Evolutionary conservation across 2,113 vertebrate genomes (phyloP).

Genomic region (Peromyscus maniculatus): DNA sequence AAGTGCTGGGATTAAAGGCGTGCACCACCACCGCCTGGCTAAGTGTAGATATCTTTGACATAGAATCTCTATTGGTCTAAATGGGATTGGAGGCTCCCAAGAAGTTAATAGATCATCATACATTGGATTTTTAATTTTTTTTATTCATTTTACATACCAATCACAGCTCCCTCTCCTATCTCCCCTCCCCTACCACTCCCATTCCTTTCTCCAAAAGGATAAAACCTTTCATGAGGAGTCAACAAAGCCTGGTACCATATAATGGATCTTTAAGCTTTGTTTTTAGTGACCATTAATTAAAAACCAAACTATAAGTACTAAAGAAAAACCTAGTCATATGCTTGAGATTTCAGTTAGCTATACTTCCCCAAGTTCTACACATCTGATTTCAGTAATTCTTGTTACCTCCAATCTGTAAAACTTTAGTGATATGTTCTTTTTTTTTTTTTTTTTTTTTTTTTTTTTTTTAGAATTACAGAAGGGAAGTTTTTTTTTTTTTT

Average conservation of each 20-base stretch:
- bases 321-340: accelerated
- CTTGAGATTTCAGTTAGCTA: neutral
- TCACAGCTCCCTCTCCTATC: no score
- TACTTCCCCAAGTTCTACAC: neutral
- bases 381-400: neutral
- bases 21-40: no score
- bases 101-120: neutral
- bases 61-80: neutral
- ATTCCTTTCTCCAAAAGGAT: no score
- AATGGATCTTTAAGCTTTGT: neutral
- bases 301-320: neutral
- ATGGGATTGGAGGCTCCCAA: neutral
- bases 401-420: neutral
- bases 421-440: neutral
- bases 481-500: neutral
- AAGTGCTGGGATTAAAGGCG: no score
- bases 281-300: neutral
- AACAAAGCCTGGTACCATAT: no score
- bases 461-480: neutral
- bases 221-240: no score
- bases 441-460: neutral
- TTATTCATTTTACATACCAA: no score
- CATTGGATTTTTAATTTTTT: neutral
- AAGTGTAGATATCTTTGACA: neutral
- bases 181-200: no score